A percentile compares a stretch with the other conserved stretches of the same genome.
Conservation (phyloP, 2,797 vertebrate species). For the Sciaenops ocellatus region DNA sequence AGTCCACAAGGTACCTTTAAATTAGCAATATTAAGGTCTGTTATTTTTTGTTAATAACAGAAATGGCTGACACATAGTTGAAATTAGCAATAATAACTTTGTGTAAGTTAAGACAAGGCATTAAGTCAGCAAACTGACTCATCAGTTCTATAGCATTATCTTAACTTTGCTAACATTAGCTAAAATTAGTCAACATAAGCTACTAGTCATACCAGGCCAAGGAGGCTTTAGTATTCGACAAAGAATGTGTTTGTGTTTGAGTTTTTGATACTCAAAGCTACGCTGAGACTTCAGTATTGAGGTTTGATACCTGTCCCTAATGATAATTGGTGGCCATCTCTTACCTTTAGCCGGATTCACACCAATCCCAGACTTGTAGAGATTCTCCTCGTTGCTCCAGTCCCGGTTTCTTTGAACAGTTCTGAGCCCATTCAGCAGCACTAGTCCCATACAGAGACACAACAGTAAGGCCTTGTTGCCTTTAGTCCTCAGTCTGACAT, state of each 20-base stretch:
- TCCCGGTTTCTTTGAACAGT: slow-evolving; percentile 95
- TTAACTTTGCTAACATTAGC: not conserved
- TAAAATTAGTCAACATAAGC: not conserved
- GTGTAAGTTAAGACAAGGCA: not conserved
- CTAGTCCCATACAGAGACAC: slow-evolving; percentile 88
- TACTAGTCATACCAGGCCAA: not conserved
- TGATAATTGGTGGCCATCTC: not conserved
- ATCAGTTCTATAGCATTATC: not conserved
- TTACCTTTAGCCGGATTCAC: slow-evolving; percentile 99
- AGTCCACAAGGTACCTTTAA: not conserved
- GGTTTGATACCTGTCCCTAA: not conserved
- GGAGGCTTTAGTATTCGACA: not conserved
- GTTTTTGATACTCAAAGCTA: not conserved
- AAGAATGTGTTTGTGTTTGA: not conserved
- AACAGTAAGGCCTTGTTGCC: slow-evolving; percentile 89
- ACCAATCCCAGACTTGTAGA: slow-evolving; percentile 98
- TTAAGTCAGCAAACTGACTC: not conserved
- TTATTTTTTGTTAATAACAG: not conserved
- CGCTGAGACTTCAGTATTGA: not conserved
- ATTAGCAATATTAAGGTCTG: too few relatives aligned
- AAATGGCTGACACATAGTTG: not conserved
- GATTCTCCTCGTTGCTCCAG: slow-evolving; percentile 98
- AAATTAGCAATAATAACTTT: not conserved
- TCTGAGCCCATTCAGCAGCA: slow-evolving; percentile 94
- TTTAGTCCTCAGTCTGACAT: slow-evolving; percentile 90